These are phyloP conservation scores for Aurelia sp. DNA, from an alignment of 30 jellyfish, hydroid and myxozoan genomes.

Conservation along the genomic window DNA sequence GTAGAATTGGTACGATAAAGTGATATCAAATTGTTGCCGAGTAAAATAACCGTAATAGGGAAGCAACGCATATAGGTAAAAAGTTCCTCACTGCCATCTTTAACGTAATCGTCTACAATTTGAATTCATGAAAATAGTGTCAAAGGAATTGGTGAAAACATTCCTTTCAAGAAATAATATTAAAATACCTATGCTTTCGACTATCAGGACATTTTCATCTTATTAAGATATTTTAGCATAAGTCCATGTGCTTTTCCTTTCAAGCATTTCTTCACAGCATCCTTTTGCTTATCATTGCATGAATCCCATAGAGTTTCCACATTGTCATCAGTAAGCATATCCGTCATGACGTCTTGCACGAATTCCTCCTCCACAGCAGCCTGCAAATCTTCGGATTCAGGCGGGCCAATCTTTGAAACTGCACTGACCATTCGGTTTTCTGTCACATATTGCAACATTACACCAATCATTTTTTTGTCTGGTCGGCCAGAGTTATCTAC, in stretches of 20 bases:
- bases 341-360: slow-evolving; percentile 65
- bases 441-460: slow-evolving; percentile 51
- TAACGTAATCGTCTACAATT: too few species aligned
- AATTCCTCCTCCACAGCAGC: slow-evolving; percentile 71
- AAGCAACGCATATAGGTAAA: too few species aligned
- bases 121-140: background rate
- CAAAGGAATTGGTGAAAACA: background rate
- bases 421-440: slow-evolving; percentile 78
- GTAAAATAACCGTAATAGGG: too few species aligned
- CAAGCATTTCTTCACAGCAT: slow-evolving; percentile 61
- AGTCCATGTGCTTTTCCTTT: slow-evolving; percentile 77
- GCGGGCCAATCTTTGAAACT: slow-evolving; percentile 77
- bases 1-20: too few species aligned
- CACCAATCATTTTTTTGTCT: slow-evolving; percentile 48
- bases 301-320: slow-evolving; percentile 72
- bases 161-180: background rate
- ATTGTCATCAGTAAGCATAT: slow-evolving; percentile 54
- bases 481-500: slow-evolving; percentile 57
- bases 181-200: background rate
- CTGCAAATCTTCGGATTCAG: slow-evolving; percentile 60
- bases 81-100: too few species aligned
- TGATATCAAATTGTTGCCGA: too few species aligned
- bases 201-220: slow-evolving; percentile 17
- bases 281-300: slow-evolving; percentile 59
- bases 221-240: slow-evolving; percentile 38